Base-by-base conservation (phyloP, 2,888 invertebrate species). In the Lamellibrachia satsuma region DNA sequence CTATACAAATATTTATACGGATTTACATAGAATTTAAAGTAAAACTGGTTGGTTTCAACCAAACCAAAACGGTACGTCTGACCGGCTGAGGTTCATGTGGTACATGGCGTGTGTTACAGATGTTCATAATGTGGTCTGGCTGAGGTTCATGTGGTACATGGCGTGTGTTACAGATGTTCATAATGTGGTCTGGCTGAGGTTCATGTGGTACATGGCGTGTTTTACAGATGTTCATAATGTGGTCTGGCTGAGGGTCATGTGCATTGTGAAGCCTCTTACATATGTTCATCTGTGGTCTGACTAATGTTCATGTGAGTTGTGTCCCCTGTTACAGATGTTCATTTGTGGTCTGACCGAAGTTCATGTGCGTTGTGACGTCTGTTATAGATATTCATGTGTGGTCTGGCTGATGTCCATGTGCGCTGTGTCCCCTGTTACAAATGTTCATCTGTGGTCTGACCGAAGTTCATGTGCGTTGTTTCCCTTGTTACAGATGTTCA, bases 401-500 rank as follows among this genome's bases (percentile, higher is more conserved):
- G 75, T n/a, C 22, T 75, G 75, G 11, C n/a, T 75, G 1, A 75
- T 15, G 75, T 60, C 3, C 60, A 60, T 15, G 60, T 60, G 22
- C 22, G 15, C 2, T 60, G 60, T 60, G 60, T 11, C 60, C 60
- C 15, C 22, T 75, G 75, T 75, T 15, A 75, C 75, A 75, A 6
- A 75, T 75, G 75, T 75, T 15, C 75, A 75, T 75, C 3, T 75
- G 75, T 22, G 11, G 75, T 6, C 15, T 75, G 22, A 15, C 15
- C 22, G 75, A 75, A 6, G 75, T 60, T 60, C 60, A 60, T 15
- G 60, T 60, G 15, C 60, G n/a, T 55, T 92, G 27, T 93, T 52
- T 39, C 93, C 90, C 92, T 90, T 92, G 52, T 94, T 93, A 52
- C 94, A 95, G 94, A 93, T 95, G 91, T 95, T 95, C 92, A 95